A percentile compares a stretch with the other conserved stretches of the same genome.
These are phyloP conservation scores for Rhimphoctona megacephalus DNA, from an alignment of 2,888 invertebrate species.

Conservation along the genomic window DNA sequence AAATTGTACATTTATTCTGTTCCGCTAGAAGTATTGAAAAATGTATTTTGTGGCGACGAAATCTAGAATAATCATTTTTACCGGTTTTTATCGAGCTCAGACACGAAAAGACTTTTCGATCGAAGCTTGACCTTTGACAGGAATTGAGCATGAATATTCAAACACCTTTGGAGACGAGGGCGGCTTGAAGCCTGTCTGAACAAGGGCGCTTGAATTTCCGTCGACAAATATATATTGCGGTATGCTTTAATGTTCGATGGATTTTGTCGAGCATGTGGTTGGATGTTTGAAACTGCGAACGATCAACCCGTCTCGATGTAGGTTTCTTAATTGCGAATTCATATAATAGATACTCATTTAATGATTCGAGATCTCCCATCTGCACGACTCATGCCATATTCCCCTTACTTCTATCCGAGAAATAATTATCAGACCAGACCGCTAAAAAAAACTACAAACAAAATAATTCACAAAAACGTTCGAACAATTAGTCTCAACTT, in stretches of 20 bases:
- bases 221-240: conserved; percentile 25
- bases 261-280: conserved; percentile 26
- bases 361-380: conserved; percentile 7
- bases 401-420: neutral
- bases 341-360: conserved; percentile 3
- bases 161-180: conserved; percentile 15
- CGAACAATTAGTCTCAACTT: neutral
- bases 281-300: conserved; percentile 18
- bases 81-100: neutral
- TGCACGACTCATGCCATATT: neutral
- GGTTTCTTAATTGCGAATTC: conserved; percentile 16
- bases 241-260: conserved; percentile 25
- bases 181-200: neutral
- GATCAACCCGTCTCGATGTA: neutral
- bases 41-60: neutral
- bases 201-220: conserved; percentile 24
- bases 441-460: neutral
- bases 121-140: conserved; percentile 46
- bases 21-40: neutral
- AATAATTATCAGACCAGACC: neutral
- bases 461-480: neutral
- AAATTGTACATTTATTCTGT: conserved; percentile 1
- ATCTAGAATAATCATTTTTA: neutral
- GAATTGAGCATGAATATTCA: conserved; percentile 42
- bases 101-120: conserved; percentile 39